Evolutionary conservation across 2,113 vertebrate species (phyloP).

Genomic region (Takifugu flavidus): DNA sequence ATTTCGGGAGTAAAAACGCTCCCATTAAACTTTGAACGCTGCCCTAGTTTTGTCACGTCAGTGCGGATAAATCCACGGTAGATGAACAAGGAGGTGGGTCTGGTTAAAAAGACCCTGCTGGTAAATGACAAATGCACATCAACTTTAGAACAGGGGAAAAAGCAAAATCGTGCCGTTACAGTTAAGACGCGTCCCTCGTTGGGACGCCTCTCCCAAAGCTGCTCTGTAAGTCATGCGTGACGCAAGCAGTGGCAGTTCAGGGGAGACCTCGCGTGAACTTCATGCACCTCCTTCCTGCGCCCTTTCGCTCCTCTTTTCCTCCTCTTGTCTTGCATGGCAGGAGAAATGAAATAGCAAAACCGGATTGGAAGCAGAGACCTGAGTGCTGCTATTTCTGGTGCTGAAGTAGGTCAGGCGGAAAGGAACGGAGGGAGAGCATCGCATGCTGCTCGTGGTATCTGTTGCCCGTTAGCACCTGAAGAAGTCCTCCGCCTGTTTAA

Average conservation of each 20-base stretch:
- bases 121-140: conserved; percentile 8
- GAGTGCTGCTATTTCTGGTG: conserved; percentile 90
- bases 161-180: not conserved
- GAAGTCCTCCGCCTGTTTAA: conserved; percentile 30
- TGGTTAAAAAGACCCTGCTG: conserved; percentile 4
- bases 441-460: conserved; percentile 60
- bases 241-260: not conserved
- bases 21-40: conserved; percentile 61
- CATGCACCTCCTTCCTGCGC: conserved; percentile 16
- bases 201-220: conserved; percentile 6
- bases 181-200: conserved; percentile 12
- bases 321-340: conserved; percentile 50
- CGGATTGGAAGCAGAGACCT: conserved; percentile 83
- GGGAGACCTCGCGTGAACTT: conserved; percentile 24
- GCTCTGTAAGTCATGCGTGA: conserved; percentile 3
- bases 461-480: conserved; percentile 51
- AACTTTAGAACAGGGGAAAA: not conserved
- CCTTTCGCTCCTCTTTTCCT: conserved; percentile 18
- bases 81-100: conserved; percentile 19
- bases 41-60: conserved; percentile 48
- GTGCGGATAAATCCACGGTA: conserved; percentile 31
- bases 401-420: conserved; percentile 90
- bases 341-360: conserved; percentile 83
- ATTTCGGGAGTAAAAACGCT: conserved; percentile 47
- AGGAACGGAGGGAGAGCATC: conserved; percentile 53